Conservation (phyloP, 2,113 vertebrate genomes). For the Chascanopsetta lugubris region DNA sequence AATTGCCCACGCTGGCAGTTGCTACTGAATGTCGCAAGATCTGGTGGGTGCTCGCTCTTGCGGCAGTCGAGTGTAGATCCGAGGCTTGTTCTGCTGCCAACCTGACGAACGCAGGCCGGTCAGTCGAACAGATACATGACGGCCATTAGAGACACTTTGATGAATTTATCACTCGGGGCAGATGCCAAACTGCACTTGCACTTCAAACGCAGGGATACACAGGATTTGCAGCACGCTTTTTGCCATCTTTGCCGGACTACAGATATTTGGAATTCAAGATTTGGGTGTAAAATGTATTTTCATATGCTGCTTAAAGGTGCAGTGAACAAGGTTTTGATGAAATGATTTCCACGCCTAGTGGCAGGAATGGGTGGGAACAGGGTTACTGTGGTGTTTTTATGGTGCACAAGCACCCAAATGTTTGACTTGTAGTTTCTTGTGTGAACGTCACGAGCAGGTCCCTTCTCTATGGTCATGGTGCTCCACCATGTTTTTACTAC, state of each 20-base stretch:
- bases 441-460: too few species aligned
- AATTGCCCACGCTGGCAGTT: slow-evolving; percentile 59
- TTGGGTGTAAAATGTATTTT: neutral
- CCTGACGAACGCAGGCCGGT: slow-evolving; percentile 29
- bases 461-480: too few species aligned
- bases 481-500: too few species aligned
- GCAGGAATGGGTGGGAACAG: too few species aligned
- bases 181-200: slow-evolving; percentile 10
- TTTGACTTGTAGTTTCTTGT: too few species aligned
- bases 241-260: neutral
- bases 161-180: too few species aligned
- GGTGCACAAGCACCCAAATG: too few species aligned
- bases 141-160: slow-evolving; percentile 18
- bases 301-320: slow-evolving; percentile 10
- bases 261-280: slow-evolving; percentile 21
- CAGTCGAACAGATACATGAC: slow-evolving; percentile 29
- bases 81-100: slow-evolving; percentile 17
- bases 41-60: slow-evolving; percentile 40
- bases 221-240: neutral
- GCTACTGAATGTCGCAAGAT: slow-evolving; percentile 35
- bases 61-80: slow-evolving; percentile 10
- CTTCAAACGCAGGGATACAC: slow-evolving; percentile 11
- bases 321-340: too few species aligned
- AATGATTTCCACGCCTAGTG: too few species aligned
- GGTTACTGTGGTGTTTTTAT: too few species aligned